Evolutionary conservation across 2,797 vertebrate genomes (phyloP).

Genomic region (Philypnodon macrostomus): DNA sequence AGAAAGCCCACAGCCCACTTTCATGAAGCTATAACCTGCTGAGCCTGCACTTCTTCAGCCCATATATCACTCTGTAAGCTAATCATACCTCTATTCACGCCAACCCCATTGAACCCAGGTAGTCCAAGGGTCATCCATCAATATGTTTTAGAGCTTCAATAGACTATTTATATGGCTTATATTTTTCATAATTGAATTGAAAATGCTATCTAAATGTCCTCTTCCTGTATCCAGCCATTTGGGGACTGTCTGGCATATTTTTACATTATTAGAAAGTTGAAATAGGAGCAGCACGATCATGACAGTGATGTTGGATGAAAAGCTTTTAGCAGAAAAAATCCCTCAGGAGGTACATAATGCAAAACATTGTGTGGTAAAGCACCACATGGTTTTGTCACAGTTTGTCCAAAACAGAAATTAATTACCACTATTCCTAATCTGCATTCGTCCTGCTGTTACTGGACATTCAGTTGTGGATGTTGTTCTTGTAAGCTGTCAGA

Average conservation of each 20-base stretch:
- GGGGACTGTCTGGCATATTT: neutral
- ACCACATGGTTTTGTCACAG: neutral
- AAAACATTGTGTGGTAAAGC: neutral
- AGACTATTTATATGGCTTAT: neutral
- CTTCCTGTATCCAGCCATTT: constrained; percentile 1
- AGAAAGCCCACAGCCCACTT: neutral
- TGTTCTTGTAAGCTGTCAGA: neutral
- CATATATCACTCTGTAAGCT: neutral
- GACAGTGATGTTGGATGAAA: neutral
- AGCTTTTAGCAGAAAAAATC: constrained; percentile 9
- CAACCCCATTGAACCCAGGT: no score
- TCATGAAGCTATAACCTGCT: neutral
- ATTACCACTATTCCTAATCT: neutral
- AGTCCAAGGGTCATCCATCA: neutral
- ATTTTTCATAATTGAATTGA: no score
- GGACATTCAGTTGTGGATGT: constrained; percentile 12
- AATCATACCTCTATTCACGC: neutral
- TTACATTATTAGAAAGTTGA: constrained; percentile 5
- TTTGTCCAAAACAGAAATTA: neutral
- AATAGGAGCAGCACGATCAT: neutral
- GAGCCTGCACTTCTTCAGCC: constrained; percentile 2
- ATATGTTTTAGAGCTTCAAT: neutral
- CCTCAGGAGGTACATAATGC: constrained; percentile 7
- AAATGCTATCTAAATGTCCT: neutral
- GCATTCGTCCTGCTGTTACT: neutral